Percentiles rank a stretch among this genome's conserved stretches.
These are phyloP conservation scores for Spilarctia lutea DNA, from an alignment of 2,888 invertebrate species.

Conservation along the genomic window DNA sequence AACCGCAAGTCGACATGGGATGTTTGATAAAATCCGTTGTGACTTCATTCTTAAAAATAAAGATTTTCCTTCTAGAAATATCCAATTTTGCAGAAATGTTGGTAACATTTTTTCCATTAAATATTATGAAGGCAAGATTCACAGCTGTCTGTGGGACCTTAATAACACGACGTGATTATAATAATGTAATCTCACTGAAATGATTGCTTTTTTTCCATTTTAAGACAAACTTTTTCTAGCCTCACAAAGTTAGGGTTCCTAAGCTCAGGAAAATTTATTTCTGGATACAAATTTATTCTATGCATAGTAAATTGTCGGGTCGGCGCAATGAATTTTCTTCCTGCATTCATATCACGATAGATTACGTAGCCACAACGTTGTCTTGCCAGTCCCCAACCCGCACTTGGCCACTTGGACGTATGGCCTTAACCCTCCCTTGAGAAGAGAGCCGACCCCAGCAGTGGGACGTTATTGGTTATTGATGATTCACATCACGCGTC, in stretches of 20 bases:
- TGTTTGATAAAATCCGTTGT: not conserved
- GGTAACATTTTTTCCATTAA: not conserved
- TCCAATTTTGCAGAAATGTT: not conserved
- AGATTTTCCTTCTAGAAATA: not conserved
- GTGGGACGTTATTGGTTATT: too few species aligned
- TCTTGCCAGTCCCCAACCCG: too few species aligned
- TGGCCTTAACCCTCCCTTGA: too few species aligned
- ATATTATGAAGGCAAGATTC: conserved; percentile 2
- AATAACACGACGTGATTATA: conserved; percentile 1
- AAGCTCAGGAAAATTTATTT: not conserved
- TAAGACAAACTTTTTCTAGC: not conserved
- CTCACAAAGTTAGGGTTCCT: not conserved
- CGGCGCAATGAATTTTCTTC: too few species aligned
- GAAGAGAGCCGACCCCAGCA: too few species aligned
- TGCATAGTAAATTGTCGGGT: not conserved
- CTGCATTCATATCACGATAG: too few species aligned
- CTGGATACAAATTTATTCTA: not conserved
- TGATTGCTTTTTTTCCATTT: conserved; percentile 3
- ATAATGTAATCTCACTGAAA: conserved; percentile 8
- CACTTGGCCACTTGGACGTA: too few species aligned
- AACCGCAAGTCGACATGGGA: not conserved
- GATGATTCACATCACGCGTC: too few species aligned
- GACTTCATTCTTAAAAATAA: not conserved
- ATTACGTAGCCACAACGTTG: too few species aligned
- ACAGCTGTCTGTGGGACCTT: not conserved